Evolutionary conservation across 2,113 vertebrate genomes (phyloP).

Genomic region (Ia io): DNA sequence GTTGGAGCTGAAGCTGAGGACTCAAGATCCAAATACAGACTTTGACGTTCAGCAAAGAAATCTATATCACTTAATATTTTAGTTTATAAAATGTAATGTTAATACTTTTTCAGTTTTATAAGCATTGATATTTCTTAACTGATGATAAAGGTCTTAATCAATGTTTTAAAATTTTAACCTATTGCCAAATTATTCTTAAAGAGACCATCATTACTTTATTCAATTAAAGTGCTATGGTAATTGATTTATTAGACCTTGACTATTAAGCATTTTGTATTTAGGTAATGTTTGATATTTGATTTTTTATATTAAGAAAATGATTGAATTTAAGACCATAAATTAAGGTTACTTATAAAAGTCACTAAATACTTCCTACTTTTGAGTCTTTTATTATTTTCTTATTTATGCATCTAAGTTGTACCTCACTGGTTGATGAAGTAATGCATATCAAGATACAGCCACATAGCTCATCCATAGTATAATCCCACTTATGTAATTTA

Average conservation of each 20-base stretch:
- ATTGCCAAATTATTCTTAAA: not conserved
- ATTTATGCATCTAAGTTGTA: not conserved
- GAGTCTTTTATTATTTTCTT: not conserved
- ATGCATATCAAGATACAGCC: not conserved
- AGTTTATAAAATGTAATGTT: conserved; percentile 1
- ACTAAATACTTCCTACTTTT: not conserved
- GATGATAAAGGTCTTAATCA: not conserved
- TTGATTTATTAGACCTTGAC: not conserved
- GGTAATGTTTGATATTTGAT: not conserved
- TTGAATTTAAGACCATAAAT: not conserved
- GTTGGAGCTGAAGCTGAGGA: not conserved
- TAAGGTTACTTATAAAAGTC: not conserved
- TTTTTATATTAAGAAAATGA: not conserved
- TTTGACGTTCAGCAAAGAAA: not conserved
- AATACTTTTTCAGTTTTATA: not conserved
- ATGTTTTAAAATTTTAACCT: not conserved
- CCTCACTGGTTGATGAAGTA: not conserved
- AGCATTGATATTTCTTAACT: not conserved
- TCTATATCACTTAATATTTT: not conserved
- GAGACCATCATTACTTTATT: not conserved
- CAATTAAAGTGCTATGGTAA: not conserved
- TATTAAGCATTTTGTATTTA: not conserved
- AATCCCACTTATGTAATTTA: not conserved
- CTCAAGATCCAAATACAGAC: not conserved
- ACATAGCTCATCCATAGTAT: not conserved